Base-by-base conservation (phyloP, 2,888 invertebrate species). In the Zygothrica quintamaculata region DNA sequence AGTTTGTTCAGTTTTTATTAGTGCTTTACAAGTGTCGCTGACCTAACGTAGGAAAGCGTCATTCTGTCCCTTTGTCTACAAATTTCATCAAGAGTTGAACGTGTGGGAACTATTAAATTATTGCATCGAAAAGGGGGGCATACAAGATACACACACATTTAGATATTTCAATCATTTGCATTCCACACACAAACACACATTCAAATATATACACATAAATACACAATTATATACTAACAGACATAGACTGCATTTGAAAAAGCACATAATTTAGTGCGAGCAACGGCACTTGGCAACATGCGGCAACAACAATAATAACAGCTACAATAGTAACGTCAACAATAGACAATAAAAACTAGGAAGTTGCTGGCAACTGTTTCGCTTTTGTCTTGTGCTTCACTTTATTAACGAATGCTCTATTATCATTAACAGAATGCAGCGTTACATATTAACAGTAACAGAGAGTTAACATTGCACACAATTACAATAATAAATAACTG, bases 31-130 rank as follows among this genome's bases (percentile, higher is more conserved):
- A 16, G 33, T 56, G 46, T 56, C 65, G 12, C 40, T 34, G 11
- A 11, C 11, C 22, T 13, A 29, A 11, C 25, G 22, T 13, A 51
- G 34, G 42, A 36, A 9, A 15, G 6, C 33, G 39, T 47, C 46
- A 31, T 34, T 33, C 29, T 44, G 31, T 42, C 34, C 31, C 43
- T 13, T 33, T 29, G 26, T 51, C 52, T 47, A 55, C 44, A 42
- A 60, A 65, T 57, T 73, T 56, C 44, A 53, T 48, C 43, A 48
- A 57, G 57, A 55, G 42, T 74, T 56, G 62, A 57, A 52, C 62
- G 81, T 81, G 85, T 85, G 82, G 79, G 79, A 82, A 78, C 52
- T 46, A 50, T 66, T 85, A 69, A 84, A 75, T 84, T 75, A 66
- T 80, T 84, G 81, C 81, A 75, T 67, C 48, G 36, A 65, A 73